Evolutionary conservation across 2,888 invertebrate species (phyloP).

Genomic region (Nebria brevicollis): DNA sequence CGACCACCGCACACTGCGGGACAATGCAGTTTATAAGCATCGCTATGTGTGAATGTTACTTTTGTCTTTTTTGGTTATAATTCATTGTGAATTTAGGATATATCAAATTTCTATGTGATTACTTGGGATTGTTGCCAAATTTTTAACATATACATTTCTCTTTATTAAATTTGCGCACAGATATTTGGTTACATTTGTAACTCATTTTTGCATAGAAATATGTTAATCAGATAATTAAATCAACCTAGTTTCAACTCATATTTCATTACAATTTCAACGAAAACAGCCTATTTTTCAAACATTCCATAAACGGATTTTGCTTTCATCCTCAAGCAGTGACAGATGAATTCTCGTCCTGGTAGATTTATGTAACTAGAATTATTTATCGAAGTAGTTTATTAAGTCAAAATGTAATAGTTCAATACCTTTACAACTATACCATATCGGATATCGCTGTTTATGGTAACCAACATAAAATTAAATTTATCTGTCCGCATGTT

Average conservation of each 20-base stretch:
- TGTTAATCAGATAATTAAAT: too few relatives aligned
- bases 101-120: not conserved
- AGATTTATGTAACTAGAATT: not conserved
- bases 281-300: not conserved
- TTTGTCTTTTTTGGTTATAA: not conserved
- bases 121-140: not conserved
- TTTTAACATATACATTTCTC: not conserved
- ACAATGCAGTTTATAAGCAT: not conserved
- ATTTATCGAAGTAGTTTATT: not conserved
- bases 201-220: not conserved
- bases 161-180: not conserved
- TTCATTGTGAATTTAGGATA: not conserved
- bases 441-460: not conserved
- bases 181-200: not conserved
- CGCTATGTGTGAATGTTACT: not conserved
- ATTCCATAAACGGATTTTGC: not conserved
- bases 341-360: not conserved
- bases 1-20: not conserved
- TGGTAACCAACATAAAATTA: slow-evolving; percentile 2
- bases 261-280: too few relatives aligned
- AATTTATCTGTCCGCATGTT: slow-evolving; percentile 22
- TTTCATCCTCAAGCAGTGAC: not conserved
- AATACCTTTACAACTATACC: not conserved
- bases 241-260: too few relatives aligned
- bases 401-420: not conserved